A percentile compares a stretch with the other conserved stretches of the same genome.
Evolutionary conservation across 2,888 invertebrate species (phyloP).

Genomic region (Thera britannica): DNA sequence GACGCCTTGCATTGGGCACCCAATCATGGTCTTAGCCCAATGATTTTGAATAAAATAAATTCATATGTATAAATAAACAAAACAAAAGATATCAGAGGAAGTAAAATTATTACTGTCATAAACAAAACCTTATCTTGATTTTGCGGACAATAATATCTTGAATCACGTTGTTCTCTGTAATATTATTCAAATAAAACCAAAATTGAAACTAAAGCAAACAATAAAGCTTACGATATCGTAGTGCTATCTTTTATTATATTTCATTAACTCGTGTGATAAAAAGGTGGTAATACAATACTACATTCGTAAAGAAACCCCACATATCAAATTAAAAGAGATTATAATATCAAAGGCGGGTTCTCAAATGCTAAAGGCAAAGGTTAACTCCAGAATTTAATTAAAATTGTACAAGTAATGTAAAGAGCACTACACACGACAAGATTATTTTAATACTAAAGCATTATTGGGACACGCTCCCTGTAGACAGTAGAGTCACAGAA

Average conservation of each 20-base stretch:
- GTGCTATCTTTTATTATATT: conserved; percentile 23
- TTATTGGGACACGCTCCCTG: too few relatives aligned
- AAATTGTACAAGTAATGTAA: background rate
- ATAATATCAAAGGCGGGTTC: conserved; percentile 1
- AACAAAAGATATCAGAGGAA: background rate
- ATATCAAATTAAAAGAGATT: background rate
- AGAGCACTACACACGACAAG: background rate
- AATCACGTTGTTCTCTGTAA: conserved; percentile 9
- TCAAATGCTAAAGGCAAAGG: background rate
- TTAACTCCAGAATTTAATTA: background rate
- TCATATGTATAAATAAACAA: background rate
- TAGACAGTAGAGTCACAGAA: too few relatives aligned
- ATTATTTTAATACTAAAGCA: background rate
- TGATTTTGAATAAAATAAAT: too few relatives aligned
- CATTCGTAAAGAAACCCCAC: background rate
- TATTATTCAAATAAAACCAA: conserved; percentile 13
- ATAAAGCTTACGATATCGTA: conserved; percentile 16
- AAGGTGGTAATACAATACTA: background rate
- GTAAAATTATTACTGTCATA: background rate
- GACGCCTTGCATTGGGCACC: too few relatives aligned
- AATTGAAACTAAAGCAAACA: conserved; percentile 15
- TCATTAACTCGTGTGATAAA: conserved; percentile 13
- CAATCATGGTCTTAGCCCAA: too few relatives aligned
- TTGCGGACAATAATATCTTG: background rate
- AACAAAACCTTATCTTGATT: background rate